Evolutionary conservation across 1,140 invertebrate species (phyloP), one percentile per base, ranked within the genome.

Genomic region (Pseudomyrmex dendroicus): DNA sequence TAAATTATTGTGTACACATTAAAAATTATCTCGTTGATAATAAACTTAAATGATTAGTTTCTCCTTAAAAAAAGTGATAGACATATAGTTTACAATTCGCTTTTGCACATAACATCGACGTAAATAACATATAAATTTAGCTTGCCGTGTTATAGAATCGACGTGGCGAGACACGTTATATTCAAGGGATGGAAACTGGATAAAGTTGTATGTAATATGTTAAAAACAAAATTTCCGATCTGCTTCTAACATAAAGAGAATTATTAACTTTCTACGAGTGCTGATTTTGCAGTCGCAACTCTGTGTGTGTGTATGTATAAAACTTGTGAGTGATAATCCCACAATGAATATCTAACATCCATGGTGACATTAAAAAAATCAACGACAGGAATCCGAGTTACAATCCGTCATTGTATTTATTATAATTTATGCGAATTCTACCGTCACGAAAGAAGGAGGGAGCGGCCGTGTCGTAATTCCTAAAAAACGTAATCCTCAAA

Each of bases 101-200:
- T 64, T 64, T 66, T 35, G 61, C n/a, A 76, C 52, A 22, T 68
- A 48, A 67, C 17, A 52, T 54, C 48, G 73, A 77, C 74, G 20
- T 78, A 78, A 78, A 78, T 78, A 68, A 68, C 52, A 22, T 20
- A 13, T 68, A 78, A 78, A 56, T 57, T 78, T 78, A 78, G 50
- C 25, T 20, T 46, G 35, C 15, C 35, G 63, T 68, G 68, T 78
- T 78, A 57, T 78, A 78, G 63, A 68, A 67, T 57, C 50, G 13
- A 77, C 74, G 50, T 46, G 62, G 62, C 48, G 48, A 9, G 22
- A 3, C n/a, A 12, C 20, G 46, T 74, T 77, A 77, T 76, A 66
- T 66, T 66, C 61, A 76, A 59, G 59, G 22, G 15, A 52, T 66
- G 35, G 56, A 67, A 57, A 25, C 25, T 20, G 59, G 20, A 63